A percentile compares a stretch with the other conserved stretches of the same genome.
Evolutionary conservation across 1,140 invertebrate genomes (phyloP).

Genomic region (Neotoxoptera formosana): DNA sequence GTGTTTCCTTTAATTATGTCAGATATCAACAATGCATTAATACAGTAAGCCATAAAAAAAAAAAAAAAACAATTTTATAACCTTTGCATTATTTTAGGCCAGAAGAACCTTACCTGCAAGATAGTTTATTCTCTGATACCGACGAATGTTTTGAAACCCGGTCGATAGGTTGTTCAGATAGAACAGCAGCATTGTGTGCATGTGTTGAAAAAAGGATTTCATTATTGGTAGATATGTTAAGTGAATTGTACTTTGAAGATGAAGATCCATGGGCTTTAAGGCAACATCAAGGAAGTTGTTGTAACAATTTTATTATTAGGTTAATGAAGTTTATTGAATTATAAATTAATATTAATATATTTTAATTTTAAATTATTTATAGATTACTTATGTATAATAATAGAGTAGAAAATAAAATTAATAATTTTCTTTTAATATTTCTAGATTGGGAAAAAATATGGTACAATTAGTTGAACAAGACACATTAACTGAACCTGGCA

Average conservation of each 20-base stretch:
- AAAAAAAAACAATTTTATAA: neutral
- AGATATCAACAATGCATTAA: constrained; percentile 28
- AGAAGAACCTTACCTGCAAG: constrained; percentile 29
- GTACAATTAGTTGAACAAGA: constrained; percentile 35
- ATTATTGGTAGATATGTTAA: constrained; percentile 7
- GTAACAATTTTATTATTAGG: constrained; percentile 41
- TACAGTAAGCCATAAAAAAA: constrained; percentile 11
- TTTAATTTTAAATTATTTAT: neutral
- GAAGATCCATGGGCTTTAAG: constrained; percentile 34
- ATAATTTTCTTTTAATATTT: neutral
- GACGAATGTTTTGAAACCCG: constrained; percentile 41
- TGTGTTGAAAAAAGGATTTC: constrained; percentile 46
- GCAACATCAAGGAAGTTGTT: constrained; percentile 42
- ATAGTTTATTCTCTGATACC: constrained; percentile 50
- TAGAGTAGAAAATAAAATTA: neutral
- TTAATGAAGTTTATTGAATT: constrained; percentile 2
- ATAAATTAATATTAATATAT: too few species aligned
- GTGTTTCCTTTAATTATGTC: constrained; percentile 29
- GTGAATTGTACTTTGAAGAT: constrained; percentile 35
- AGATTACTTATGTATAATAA: neutral
- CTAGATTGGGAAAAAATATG: constrained; percentile 26
- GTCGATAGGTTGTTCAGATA: constrained; percentile 48
- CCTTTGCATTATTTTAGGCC: neutral
- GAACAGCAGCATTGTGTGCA: constrained; percentile 33
- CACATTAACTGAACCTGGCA: neutral